Conservation (phyloP, 2,888 invertebrate species). For the Pinctada fucata region DNA sequence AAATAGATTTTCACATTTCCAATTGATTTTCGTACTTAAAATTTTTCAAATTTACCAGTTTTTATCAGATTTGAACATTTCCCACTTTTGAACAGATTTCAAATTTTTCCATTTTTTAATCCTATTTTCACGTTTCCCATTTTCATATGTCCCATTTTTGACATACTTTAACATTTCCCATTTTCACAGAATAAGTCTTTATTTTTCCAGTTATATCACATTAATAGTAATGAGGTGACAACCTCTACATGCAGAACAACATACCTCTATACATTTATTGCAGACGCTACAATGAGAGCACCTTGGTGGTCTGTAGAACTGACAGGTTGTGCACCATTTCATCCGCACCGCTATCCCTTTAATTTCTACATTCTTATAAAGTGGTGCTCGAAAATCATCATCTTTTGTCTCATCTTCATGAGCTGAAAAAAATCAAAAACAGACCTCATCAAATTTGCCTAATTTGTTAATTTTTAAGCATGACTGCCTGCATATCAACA, state of each 20-base stretch:
- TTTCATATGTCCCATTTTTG: no score
- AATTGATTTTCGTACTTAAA: no score
- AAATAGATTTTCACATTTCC: no score
- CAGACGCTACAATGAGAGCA: slow-evolving; percentile 99
- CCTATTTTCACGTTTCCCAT: no score
- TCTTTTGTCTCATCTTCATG: slow-evolving; percentile 81
- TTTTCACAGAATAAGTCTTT: not conserved
- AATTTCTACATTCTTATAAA: slow-evolving; percentile 98
- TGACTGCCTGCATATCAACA: no score
- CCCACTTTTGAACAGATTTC: no score
- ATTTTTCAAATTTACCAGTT: no score
- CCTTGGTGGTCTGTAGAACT: slow-evolving; percentile 99
- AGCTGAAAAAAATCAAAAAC: slow-evolving; percentile 55
- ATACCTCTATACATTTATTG: slow-evolving; percentile 89
- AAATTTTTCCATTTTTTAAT: no score
- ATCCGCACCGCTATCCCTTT: slow-evolving; percentile 98
- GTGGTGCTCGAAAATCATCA: slow-evolving; percentile 94
- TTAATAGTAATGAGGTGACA: no score
- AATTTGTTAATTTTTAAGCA: no score
- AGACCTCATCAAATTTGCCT: not conserved
- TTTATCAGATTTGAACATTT: no score
- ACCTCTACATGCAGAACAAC: slow-evolving; percentile 20
- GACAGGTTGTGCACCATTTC: slow-evolving; percentile 99
- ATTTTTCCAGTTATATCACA: not conserved
- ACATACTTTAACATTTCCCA: not conserved